These are phyloP conservation scores for Sarcophaga bullata DNA, from an alignment of 1,140 invertebrate species.

Conservation along the genomic window DNA sequence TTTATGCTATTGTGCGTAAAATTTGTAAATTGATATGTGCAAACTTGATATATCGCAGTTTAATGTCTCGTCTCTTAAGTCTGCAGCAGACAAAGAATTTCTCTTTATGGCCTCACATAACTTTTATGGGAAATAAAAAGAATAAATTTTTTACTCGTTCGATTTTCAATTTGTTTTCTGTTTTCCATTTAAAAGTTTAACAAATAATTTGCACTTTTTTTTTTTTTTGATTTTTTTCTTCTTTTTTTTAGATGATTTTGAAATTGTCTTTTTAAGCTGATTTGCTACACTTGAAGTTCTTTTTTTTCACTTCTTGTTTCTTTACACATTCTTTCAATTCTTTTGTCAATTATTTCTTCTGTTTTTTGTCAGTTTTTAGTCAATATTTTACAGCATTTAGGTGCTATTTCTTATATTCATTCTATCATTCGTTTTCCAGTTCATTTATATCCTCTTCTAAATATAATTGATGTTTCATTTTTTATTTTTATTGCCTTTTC, in stretches of 20 bases:
- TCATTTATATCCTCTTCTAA: neutral
- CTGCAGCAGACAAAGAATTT: neutral
- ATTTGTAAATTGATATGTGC: slow-evolving; percentile 31
- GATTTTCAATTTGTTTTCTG: no score
- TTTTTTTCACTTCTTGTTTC: no score
- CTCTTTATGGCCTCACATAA: neutral
- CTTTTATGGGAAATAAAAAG: neutral
- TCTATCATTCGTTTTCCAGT: neutral
- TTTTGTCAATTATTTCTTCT: no score
- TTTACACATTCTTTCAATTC: no score
- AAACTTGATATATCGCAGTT: neutral
- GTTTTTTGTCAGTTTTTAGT: no score
- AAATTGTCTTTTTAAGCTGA: no score
- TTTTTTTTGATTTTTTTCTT: no score
- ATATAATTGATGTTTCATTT: neutral
- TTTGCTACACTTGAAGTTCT: no score
- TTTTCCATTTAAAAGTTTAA: no score
- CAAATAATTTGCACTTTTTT: no score
- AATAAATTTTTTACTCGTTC: no score
- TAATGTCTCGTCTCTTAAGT: neutral
- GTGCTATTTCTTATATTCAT: neutral
- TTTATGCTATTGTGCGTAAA: slow-evolving; percentile 24
- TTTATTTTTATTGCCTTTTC: neutral
- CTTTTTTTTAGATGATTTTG: no score
- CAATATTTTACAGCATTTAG: neutral